Evolutionary conservation across 2,888 invertebrate species (phyloP).

Genomic region (Leucania comma): DNA sequence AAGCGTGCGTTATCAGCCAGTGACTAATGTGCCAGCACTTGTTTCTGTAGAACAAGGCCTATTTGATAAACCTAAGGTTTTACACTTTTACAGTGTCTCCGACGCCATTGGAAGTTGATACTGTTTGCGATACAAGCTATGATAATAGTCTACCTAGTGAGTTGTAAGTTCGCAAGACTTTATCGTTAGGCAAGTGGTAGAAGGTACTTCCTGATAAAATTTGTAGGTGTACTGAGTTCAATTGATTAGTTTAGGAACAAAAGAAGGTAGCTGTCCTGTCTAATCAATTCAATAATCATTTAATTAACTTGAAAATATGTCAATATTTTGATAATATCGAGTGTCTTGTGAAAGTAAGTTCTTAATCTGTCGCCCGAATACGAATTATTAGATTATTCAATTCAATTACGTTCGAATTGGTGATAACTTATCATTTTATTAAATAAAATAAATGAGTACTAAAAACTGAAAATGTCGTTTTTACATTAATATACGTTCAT

Average conservation of each 20-base stretch:
- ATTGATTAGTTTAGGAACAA: neutral
- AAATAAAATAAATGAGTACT: neutral
- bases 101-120: conserved; percentile 21
- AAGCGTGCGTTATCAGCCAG: conserved; percentile 56
- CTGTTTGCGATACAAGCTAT: conserved; percentile 30
- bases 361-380: neutral
- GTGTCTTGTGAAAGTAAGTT: conserved; percentile 1
- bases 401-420: neutral
- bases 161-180: conserved; percentile 4
- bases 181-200: conserved; percentile 17
- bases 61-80: conserved; percentile 33
- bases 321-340: conserved; percentile 31
- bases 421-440: neutral
- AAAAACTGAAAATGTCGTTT: neutral
- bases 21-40: conserved; percentile 50
- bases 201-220: conserved; percentile 1
- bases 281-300: conserved; percentile 4
- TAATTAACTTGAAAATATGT: conserved; percentile 19
- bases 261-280: neutral
- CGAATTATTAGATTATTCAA: conserved; percentile 4
- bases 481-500: conserved; percentile 3
- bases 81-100: conserved; percentile 29
- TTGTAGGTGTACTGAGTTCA: neutral
- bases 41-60: conserved; percentile 25
- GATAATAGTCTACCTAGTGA: conserved; percentile 24